phyloP scores from a whole-genome alignment of 1,140 invertebrate genomes.

The Zaprionus nigranus region DNA sequence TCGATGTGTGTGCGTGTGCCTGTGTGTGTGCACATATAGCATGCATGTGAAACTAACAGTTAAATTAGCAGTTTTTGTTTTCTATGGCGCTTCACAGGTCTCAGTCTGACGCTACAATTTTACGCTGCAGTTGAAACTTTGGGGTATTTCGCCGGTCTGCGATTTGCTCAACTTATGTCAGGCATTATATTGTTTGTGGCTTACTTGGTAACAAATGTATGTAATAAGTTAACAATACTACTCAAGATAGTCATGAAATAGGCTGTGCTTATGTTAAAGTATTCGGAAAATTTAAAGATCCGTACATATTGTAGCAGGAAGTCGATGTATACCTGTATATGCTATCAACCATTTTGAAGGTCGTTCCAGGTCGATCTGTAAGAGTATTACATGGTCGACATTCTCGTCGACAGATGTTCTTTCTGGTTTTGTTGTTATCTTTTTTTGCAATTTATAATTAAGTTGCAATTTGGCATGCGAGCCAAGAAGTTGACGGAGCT shows the following conservation, averaged over 20 bases:
- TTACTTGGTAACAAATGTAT: not conserved
- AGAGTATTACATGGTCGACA: constrained; percentile 21
- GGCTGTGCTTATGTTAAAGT: too few species aligned
- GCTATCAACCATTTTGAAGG: not conserved
- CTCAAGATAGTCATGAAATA: too few species aligned
- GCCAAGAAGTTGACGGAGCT: constrained; percentile 54
- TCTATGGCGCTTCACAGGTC: constrained; percentile 43
- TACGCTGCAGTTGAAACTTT: constrained; percentile 54
- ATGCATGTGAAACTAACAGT: constrained; percentile 74
- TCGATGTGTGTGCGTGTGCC: constrained; percentile 26
- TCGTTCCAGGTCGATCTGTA: not conserved
- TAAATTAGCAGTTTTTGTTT: constrained; percentile 76
- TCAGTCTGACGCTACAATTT: constrained; percentile 60
- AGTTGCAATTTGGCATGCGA: constrained; percentile 79
- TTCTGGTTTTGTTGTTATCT: constrained; percentile 26
- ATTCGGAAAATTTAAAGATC: too few species aligned
- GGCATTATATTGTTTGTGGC: not conserved
- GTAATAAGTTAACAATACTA: not conserved
- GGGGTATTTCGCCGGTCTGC: constrained; percentile 32
- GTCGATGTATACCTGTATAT: too few species aligned
- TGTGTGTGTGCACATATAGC: constrained; percentile 27
- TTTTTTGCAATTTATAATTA: constrained; percentile 79
- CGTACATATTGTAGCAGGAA: too few species aligned
- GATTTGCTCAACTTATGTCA: constrained; percentile 4
- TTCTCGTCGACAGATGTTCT: not conserved